phyloP scores from a whole-genome alignment of 2,888 invertebrate genomes.

The Chrysolina oricalcia region DNA sequence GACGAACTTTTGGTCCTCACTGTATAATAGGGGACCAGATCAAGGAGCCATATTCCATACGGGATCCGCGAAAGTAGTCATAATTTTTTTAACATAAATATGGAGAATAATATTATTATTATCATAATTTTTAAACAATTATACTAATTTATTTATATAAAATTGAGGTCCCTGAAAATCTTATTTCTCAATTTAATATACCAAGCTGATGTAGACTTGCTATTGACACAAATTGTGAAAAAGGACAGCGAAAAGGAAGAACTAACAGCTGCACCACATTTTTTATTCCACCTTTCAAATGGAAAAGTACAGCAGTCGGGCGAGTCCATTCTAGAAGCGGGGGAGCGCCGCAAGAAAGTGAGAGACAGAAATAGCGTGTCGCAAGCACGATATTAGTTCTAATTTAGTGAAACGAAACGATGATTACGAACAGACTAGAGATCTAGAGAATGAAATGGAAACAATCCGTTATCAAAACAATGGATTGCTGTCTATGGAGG shows the following conservation, averaged over 20 bases:
- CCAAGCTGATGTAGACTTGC: no score
- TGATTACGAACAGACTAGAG: not conserved
- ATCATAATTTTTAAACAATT: no score
- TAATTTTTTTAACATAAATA: no score
- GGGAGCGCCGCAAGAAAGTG: conserved; percentile 41
- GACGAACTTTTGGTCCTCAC: no score
- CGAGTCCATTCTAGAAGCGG: conserved; percentile 40
- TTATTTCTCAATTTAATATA: no score
- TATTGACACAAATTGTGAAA: not conserved
- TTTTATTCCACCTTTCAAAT: conserved; percentile 36
- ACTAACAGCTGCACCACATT: conserved; percentile 27
- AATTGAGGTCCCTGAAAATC: no score
- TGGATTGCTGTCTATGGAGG: conserved; percentile 8
- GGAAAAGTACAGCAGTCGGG: conserved; percentile 47
- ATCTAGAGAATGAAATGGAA: conserved; percentile 18
- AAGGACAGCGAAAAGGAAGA: conserved; percentile 23
- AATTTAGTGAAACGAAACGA: conserved; percentile 14
- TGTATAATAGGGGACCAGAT: no score
- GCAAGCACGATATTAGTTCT: conserved; percentile 14
- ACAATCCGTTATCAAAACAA: conserved; percentile 7
- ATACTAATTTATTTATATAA: no score
- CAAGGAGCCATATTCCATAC: no score
- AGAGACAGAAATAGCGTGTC: conserved; percentile 48
- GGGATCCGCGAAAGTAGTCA: no score
- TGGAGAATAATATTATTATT: no score